Percentiles rank a stretch among this genome's conserved stretches.
Conservation (phyloP, 2,797 vertebrate genomes). For the Lateolabrax maculatus region DNA sequence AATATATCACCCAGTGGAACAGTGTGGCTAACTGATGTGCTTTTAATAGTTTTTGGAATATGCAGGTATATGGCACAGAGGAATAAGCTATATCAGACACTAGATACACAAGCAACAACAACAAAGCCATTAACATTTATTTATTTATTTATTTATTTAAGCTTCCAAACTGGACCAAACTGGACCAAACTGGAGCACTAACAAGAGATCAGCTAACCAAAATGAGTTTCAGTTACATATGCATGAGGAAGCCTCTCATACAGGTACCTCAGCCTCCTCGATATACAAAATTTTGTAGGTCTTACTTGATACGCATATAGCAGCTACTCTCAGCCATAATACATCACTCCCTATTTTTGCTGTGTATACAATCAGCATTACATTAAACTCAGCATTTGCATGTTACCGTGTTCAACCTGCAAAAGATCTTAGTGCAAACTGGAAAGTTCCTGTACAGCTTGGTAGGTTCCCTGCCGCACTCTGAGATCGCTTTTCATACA, state of each 20-base stretch:
- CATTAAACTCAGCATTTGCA: slow-evolving; percentile 19
- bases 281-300: slow-evolving; percentile 5
- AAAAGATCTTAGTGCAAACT: slow-evolving; percentile 2
- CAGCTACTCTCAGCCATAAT: slow-evolving; percentile 1
- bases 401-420: slow-evolving; percentile 44
- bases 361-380: neutral
- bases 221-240: neutral
- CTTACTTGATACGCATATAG: neutral
- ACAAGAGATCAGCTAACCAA: neutral
- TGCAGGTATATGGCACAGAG: neutral
- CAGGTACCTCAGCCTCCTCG: neutral
- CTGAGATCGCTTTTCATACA: slow-evolving; percentile 49
- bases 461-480: slow-evolving; percentile 33
- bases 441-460: slow-evolving; percentile 16
- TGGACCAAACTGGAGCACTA: neutral
- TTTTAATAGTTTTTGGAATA: slow-evolving; percentile 4
- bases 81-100: neutral
- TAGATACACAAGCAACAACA: neutral
- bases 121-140: neutral
- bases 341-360: neutral
- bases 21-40: neutral
- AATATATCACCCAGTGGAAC: slow-evolving; percentile 8
- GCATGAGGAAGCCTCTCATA: neutral
- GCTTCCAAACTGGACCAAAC: neutral
- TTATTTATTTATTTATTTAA: too few species aligned